Base-by-base conservation (phyloP, 2,113 vertebrate species). In the Bubo scandiacus region DNA sequence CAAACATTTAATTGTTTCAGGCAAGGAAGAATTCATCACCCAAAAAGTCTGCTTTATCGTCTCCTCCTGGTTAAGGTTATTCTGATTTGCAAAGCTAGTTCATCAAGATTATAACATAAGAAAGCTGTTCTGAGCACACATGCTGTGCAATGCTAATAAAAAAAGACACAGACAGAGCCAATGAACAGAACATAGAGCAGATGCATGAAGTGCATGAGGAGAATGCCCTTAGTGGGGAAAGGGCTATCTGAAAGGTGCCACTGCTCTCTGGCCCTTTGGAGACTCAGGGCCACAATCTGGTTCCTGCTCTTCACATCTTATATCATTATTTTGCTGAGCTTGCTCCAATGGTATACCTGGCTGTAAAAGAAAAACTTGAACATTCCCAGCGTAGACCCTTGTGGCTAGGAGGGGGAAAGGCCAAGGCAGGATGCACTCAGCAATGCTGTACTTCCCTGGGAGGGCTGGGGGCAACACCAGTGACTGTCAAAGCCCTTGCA, bases 341-440 rank as follows among this genome's bases (percentile, higher is more conserved):
- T 3, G 0, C 36, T 88, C 42, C n/a, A 83, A 43, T 9, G 17
- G 38, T 6, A 32, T 10, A 36, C 36, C 26, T 52, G 52, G 12
- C 55, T 9, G 0, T n/a, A 23, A 70, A 68, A 49, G 12, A 29
- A 34, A 43, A 38, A 7, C 55, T 62, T 1, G 1, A 63, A 57
- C 14, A 36, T 32, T 32, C 43, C 4, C 42, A 47, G 10, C 0
- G 0, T 1, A 80, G 59, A 42, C 6, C 2, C 15, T 36, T 3
- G 1, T 8, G n/a, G 34, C 23, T 17, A 25, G 40, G 21, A 72
- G 11, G 5, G 9, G 9, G 6, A 68, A 74, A 59, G n/a, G 49
- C 68, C 10, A 81, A 45, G 13, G 19, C 45, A 54, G 27, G 16
- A 54, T 63, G 27, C 43, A 17, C 16, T 16, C 27, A 18, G 45